These are phyloP conservation scores for Leucophora obtusa DNA, from an alignment of 2,888 invertebrate genomes.

Conservation along the genomic window DNA sequence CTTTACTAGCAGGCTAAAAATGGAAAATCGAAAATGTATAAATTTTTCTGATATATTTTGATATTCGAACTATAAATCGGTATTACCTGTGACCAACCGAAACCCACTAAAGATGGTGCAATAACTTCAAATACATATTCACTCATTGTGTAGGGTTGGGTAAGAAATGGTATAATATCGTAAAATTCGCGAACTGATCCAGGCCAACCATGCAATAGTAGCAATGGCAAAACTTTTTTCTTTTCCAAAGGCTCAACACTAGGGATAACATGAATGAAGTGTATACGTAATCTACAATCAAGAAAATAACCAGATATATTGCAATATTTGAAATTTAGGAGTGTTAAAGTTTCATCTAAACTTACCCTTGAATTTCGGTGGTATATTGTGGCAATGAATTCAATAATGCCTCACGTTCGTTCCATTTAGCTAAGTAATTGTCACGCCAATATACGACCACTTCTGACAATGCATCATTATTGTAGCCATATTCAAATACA, in stretches of 20 bases:
- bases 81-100: slow-evolving; percentile 83
- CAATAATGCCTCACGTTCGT: slow-evolving; percentile 82
- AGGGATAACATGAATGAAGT: slow-evolving; percentile 82
- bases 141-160: slow-evolving; percentile 78
- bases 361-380: slow-evolving; percentile 85
- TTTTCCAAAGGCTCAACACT: slow-evolving; percentile 78
- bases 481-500: slow-evolving; percentile 90
- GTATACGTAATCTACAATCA: slow-evolving; percentile 81
- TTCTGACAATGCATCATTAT: slow-evolving; percentile 83
- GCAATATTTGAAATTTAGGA: no score
- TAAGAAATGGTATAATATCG: slow-evolving; percentile 85
- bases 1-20: slow-evolving; percentile 71
- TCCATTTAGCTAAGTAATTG: slow-evolving; percentile 85
- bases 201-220: slow-evolving; percentile 93
- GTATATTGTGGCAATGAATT: slow-evolving; percentile 87
- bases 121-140: slow-evolving; percentile 85
- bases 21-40: slow-evolving; percentile 1
- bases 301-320: neutral
- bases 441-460: slow-evolving; percentile 89
- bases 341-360: neutral
- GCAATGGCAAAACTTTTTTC: slow-evolving; percentile 82
- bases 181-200: slow-evolving; percentile 90
- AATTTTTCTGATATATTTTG: slow-evolving; percentile 6
- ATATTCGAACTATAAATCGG: no score
- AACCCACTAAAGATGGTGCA: slow-evolving; percentile 85